Evolutionary conservation across 2,888 invertebrate species (phyloP).

Genomic region (Drosophila colorata): DNA sequence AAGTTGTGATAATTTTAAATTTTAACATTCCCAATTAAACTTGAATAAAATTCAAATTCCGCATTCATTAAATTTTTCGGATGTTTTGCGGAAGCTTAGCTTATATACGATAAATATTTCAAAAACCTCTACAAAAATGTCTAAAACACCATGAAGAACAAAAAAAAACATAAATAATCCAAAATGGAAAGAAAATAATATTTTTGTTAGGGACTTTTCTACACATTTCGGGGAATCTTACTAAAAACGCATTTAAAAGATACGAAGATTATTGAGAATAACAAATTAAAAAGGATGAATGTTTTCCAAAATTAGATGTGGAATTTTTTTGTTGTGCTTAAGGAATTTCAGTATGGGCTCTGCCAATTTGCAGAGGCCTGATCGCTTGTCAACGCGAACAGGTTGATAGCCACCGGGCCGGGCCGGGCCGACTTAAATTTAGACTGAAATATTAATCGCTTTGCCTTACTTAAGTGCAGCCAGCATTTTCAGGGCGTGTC

Average conservation of each 20-base stretch:
- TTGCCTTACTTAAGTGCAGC: constrained; percentile 66
- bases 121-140: too few relatives aligned
- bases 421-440: constrained; percentile 51
- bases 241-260: too few relatives aligned
- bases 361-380: background rate
- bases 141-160: too few relatives aligned
- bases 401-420: background rate
- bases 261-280: background rate
- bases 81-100: too few relatives aligned
- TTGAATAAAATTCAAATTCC: too few relatives aligned
- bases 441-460: constrained; percentile 50
- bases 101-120: too few relatives aligned
- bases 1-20: too few relatives aligned
- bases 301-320: constrained; percentile 10
- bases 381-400: background rate
- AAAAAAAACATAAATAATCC: too few relatives aligned
- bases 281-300: constrained; percentile 9
- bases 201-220: background rate
- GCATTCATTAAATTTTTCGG: too few relatives aligned
- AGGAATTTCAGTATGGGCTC: background rate
- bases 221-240: too few relatives aligned
- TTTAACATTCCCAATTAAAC: too few relatives aligned
- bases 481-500: constrained; percentile 65
- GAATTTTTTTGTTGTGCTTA: background rate
- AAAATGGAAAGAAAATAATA: too few relatives aligned